A percentile compares a stretch with the other conserved stretches of the same genome.
phyloP scores from a whole-genome alignment of 1,140 invertebrate genomes.

The Harpegnathos saltator region DNA sequence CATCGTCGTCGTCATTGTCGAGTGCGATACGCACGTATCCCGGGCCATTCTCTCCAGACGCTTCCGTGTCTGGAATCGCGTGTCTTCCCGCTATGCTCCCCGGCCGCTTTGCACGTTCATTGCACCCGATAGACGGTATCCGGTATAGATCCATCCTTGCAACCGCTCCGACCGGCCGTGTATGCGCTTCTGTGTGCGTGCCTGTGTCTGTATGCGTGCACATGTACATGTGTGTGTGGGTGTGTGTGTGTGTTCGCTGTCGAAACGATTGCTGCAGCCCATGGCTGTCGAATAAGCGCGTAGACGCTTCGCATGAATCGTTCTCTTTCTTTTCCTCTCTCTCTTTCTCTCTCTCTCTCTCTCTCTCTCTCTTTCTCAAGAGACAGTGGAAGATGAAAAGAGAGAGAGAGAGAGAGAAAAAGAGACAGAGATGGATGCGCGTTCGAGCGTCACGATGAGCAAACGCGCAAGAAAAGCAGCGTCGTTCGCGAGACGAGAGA shows the following conservation, averaged over 20 bases:
- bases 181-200: background rate
- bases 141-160: conserved; percentile 48
- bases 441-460: no score
- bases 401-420: background rate
- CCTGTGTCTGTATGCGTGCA: no score
- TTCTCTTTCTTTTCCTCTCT: no score
- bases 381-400: no score
- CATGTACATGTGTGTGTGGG: background rate
- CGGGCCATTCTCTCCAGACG: background rate
- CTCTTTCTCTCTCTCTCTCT: no score
- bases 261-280: background rate
- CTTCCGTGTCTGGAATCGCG: conserved; percentile 22
- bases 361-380: no score
- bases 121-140: conserved; percentile 21
- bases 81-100: conserved; percentile 23
- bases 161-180: background rate
- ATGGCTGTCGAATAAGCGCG: background rate
- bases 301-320: background rate
- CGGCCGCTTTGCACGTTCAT: conserved; percentile 33
- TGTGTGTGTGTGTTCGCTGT: no score
- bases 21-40: background rate
- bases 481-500: background rate
- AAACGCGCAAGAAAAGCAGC: no score
- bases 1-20: background rate
- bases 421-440: background rate